Percentiles rank a stretch among this genome's conserved stretches.
phyloP scores from a whole-genome alignment of 2,888 invertebrate genomes.

The Sipha maydis region DNA sequence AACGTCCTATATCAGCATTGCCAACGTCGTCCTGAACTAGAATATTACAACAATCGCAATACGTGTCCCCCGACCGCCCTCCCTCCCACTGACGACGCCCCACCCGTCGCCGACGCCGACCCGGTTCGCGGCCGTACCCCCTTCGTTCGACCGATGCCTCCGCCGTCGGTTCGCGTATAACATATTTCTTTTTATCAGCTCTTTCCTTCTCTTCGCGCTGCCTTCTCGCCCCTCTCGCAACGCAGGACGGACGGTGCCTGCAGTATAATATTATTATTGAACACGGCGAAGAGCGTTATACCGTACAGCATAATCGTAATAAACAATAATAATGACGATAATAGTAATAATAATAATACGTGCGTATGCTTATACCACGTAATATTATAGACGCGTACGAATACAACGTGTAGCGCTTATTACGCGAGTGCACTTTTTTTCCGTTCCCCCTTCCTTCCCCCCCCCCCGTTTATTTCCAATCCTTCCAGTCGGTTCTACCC shows the following conservation, averaged over 20 bases:
- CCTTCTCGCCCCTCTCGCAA: no score
- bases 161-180: not conserved
- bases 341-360: not conserved
- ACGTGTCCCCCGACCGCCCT: not conserved
- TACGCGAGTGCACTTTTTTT: slow-evolving; percentile 32
- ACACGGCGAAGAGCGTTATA: not conserved
- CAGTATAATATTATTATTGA: no score
- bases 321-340: not conserved
- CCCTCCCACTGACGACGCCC: no score
- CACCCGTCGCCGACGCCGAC: not conserved
- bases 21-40: slow-evolving; percentile 60
- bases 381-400: not conserved
- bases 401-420: not conserved
- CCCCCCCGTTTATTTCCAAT: no score
- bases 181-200: not conserved
- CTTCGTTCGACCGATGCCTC: not conserved
- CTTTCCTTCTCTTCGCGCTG: not conserved
- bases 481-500: slow-evolving; percentile 19
- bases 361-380: not conserved
- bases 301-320: not conserved
- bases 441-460: not conserved
- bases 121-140: not conserved
- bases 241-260: no score
- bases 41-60: slow-evolving; percentile 46
- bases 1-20: slow-evolving; percentile 62